These are phyloP conservation scores for Fistularia tabacaria DNA, from an alignment of 2,797 vertebrate genomes.

Conservation along the genomic window DNA sequence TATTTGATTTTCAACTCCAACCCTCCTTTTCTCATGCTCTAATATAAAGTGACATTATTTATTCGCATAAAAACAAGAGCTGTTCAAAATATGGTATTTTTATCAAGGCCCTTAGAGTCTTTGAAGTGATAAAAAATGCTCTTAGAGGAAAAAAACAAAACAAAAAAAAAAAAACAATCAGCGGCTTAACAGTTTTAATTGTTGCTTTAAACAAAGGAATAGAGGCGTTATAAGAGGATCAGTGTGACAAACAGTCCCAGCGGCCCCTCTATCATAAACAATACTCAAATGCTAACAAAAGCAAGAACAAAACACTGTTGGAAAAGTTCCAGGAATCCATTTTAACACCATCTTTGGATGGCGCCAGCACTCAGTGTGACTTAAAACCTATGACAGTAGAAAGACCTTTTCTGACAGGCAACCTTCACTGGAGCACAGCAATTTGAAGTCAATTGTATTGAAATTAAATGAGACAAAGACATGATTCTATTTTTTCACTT, in stretches of 20 bases:
- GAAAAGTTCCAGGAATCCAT: constrained; percentile 66
- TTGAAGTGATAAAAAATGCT: constrained; percentile 54
- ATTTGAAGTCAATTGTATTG: too few relatives aligned
- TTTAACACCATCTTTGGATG: constrained; percentile 48
- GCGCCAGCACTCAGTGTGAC: constrained; percentile 36
- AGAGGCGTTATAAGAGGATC: constrained; percentile 59
- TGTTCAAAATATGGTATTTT: constrained; percentile 45
- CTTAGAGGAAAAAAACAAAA: constrained; percentile 24
- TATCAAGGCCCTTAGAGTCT: constrained; percentile 54
- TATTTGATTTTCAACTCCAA: constrained; percentile 2
- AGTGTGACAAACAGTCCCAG: constrained; percentile 61
- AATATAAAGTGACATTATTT: constrained; percentile 48
- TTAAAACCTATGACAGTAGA: background rate
- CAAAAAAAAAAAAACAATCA: constrained; percentile 38
- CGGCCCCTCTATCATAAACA: constrained; percentile 53
- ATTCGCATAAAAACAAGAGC: constrained; percentile 40
- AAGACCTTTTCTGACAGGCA: background rate
- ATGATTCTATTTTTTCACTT: too few relatives aligned
- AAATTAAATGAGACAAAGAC: too few relatives aligned
- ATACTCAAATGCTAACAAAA: constrained; percentile 43
- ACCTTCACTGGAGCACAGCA: too few relatives aligned
- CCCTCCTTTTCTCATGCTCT: constrained; percentile 12
- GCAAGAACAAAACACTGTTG: constrained; percentile 56
- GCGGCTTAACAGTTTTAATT: constrained; percentile 66
- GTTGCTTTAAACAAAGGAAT: constrained; percentile 66